A percentile compares a stretch with the other conserved stretches of the same genome.
Conservation (phyloP, 2,888 invertebrate species). For the Sialis lutaria region DNA sequence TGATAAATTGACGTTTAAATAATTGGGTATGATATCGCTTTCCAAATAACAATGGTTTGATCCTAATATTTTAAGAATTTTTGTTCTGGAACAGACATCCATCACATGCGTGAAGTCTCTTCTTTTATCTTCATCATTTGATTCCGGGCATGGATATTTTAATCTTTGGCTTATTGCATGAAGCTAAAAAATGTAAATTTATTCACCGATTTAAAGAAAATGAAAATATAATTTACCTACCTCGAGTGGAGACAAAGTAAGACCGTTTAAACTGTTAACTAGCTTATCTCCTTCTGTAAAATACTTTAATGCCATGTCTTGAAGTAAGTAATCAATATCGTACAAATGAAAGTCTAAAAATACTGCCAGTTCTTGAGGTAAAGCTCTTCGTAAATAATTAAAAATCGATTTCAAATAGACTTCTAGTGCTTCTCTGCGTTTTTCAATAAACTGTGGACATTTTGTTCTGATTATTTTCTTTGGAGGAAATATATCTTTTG, state of each 20-base stretch:
- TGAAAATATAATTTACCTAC: constrained; percentile 24
- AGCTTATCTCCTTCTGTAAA: constrained; percentile 55
- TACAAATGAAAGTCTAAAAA: constrained; percentile 82
- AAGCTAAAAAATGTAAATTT: constrained; percentile 37
- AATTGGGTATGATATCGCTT: constrained; percentile 72
- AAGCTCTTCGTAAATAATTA: constrained; percentile 52
- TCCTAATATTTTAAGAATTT: constrained; percentile 47
- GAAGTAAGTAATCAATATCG: constrained; percentile 74
- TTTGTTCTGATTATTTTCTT: constrained; percentile 87
- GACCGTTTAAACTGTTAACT: constrained; percentile 40
- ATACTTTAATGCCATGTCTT: constrained; percentile 63
- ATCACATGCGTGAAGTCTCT: constrained; percentile 83
- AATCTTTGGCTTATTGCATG: constrained; percentile 80
- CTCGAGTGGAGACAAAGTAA: constrained; percentile 63
- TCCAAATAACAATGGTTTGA: constrained; percentile 49
- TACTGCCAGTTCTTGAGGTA: constrained; percentile 65
- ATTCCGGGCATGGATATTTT: constrained; percentile 67
- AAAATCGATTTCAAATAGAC: constrained; percentile 65
- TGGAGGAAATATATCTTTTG: constrained; percentile 75
- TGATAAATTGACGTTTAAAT: constrained; percentile 62
- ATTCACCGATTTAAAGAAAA: background rate
- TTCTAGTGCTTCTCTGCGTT: constrained; percentile 61
- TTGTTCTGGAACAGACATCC: constrained; percentile 69
- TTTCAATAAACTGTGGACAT: constrained; percentile 73
- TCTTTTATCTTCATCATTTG: constrained; percentile 59